Base-by-base conservation (phyloP, 2,113 vertebrate genomes). In the Oncorhynchus nerka region DNA sequence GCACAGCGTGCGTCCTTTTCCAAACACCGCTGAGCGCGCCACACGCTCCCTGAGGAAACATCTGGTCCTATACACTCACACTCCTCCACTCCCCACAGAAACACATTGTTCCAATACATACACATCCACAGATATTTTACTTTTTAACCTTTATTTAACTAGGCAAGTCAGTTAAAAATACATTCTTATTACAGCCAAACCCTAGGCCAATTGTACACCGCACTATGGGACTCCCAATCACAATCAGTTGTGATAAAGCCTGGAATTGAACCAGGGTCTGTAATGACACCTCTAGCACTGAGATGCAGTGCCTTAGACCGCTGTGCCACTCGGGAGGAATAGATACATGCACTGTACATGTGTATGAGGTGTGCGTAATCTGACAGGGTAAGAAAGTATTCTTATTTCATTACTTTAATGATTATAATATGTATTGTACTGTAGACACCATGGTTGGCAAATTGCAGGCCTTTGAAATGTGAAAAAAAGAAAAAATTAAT, bases 31-130 rank as follows among this genome's bases (percentile, higher is more conserved):
- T 86, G 87, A 87, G 81, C n/a, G 12, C 26, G 49, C 73, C 79
- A 69, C 81, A 75, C 80, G 45, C 75, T 82, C 86, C 70, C 77
- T 73, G 89, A 91, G 89, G 85, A 91, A 91, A 90, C 90, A 91
- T 89, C 90, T 92, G 92, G 82, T 77, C 83, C 74, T 69, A 66
- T 74, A 72, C 34, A 19, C 34, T 48, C 79, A 86, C 78, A 71
- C 24, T 20, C 55, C 28, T 55, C 26, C 55, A 71, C 75, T 72
- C 73, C 71, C 77, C 51, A 78, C 26, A 28, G 20, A 71, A 70
- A 61, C 61, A 32, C 24, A 62, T 19, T 11, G 15, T 20, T 16
- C 13, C 7, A 19, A 9, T 15, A 71, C 32, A 71, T 61, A 32
- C 45, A 77, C 24, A 28, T 32, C 2, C 59, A 71, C n/a, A 71